Base-by-base conservation (phyloP, 2,797 vertebrate genomes). In the Poeciliopsis turneri region DNA sequence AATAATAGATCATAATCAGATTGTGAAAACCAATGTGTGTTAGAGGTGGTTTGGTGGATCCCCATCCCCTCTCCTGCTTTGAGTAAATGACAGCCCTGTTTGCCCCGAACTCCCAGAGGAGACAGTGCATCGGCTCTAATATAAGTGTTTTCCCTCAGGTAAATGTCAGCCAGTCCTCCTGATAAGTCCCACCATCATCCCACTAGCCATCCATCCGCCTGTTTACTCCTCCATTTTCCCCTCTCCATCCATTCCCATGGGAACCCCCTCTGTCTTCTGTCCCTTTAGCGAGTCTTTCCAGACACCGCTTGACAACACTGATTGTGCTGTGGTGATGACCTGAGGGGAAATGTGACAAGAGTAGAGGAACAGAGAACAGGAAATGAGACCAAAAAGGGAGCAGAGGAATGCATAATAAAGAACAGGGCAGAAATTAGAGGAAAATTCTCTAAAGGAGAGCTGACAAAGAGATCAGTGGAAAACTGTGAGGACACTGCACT, bases 31-130 rank as follows among this genome's bases (percentile, higher is more conserved):
- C 72, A 59, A 55, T 92, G 87, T 92, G 87, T 93, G 86, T 92
- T 91, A 86, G 85, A 82, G 86, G 23, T 85, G 87, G 81, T 46
- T 73, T 89, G 87, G 87, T 93, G 92, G 93, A 94, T 91, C 90
- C 89, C 82, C 86, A 89, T 28, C 36, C 41, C 41, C 25, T 23
- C 10, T 4, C 66, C 23, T 85, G 84, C 90, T 85, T 78, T 87
- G 91, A 87, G 95, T 94, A 95, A 96, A 96, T 95, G 93, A 90
- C 94, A 96, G 90, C 73, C 83, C 87, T 95, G 93, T 96, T 95
- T 95, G 93, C 93, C 89, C 92, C 92, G 78, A 91, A 86, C 87
- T 94, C 91, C 87, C 88, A 28, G 16, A 74, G 83, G 91, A 86
- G 76, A 78, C 11, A 74, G 59, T 90, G 86, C 83, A 92, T 85